phyloP scores from a whole-genome alignment of 2,797 vertebrate genomes.

The Mallotus villosus region DNA sequence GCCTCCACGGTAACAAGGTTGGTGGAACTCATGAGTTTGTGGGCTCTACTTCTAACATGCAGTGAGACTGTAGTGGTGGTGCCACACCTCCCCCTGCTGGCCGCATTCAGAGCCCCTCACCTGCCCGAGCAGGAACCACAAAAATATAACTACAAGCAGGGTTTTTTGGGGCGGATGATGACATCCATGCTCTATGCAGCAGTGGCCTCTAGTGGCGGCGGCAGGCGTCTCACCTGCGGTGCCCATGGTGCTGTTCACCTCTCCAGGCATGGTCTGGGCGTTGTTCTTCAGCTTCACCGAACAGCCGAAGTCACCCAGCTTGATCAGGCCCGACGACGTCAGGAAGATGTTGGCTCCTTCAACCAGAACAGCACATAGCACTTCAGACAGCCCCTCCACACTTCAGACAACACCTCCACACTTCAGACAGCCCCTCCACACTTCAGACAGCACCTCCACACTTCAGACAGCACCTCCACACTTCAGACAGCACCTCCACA shows the following conservation, averaged over 20 bases:
- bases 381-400: background rate
- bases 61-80: too few relatives aligned
- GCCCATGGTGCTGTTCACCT: slow-evolving; percentile 97
- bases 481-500: background rate
- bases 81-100: too few relatives aligned
- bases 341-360: slow-evolving; percentile 98
- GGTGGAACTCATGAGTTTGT: too few relatives aligned
- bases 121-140: too few relatives aligned
- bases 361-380: background rate
- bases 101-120: too few relatives aligned
- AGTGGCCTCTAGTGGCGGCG: slow-evolving; percentile 35
- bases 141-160: too few relatives aligned
- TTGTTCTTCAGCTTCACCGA: slow-evolving; percentile 98
- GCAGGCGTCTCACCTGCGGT: slow-evolving; percentile 84
- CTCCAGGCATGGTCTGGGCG: slow-evolving; percentile 98
- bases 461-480: too few relatives aligned
- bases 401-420: too few relatives aligned
- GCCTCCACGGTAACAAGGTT: too few relatives aligned
- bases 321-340: slow-evolving; percentile 95
- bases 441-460: too few relatives aligned
- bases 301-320: slow-evolving; percentile 97
- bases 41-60: background rate
- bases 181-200: background rate
- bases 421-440: too few relatives aligned
- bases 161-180: too few relatives aligned